Conservation (phyloP, 2,797 vertebrate species). For the Manis pentadactyla region DNA sequence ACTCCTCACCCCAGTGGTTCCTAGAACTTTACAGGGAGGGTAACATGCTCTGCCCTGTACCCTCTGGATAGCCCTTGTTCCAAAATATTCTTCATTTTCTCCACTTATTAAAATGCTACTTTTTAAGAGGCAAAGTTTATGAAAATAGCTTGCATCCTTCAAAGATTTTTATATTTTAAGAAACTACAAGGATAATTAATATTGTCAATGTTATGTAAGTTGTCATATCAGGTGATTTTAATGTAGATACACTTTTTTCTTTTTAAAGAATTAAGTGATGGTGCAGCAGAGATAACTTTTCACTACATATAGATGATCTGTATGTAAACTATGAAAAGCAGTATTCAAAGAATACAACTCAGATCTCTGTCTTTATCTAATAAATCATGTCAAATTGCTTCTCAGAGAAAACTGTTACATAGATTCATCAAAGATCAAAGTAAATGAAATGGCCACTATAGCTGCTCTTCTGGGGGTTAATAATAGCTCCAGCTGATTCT, state of each 20-base stretch:
- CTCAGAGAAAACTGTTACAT: neutral
- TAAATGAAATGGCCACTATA: neutral
- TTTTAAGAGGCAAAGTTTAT: neutral
- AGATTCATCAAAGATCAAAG: neutral
- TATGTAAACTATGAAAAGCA: neutral
- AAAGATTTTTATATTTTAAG: neutral
- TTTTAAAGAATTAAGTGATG: neutral
- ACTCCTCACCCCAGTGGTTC: neutral
- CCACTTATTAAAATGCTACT: neutral
- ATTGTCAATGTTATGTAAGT: neutral
- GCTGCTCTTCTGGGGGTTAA: neutral
- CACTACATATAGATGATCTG: neutral
- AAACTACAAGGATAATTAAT: neutral
- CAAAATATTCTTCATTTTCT: neutral
- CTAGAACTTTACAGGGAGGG: neutral
- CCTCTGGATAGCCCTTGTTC: neutral
- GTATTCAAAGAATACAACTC: neutral
- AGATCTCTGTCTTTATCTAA: neutral
- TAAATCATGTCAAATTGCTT: neutral
- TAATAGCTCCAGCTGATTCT: neutral
- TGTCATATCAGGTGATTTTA: neutral
- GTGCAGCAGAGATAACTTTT: neutral
- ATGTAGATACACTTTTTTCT: neutral
- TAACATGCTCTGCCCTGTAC: neutral
- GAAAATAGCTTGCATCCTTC: neutral